phyloP scores from a whole-genome alignment of 1,140 invertebrate genomes.

The Plodia interpunctella region DNA sequence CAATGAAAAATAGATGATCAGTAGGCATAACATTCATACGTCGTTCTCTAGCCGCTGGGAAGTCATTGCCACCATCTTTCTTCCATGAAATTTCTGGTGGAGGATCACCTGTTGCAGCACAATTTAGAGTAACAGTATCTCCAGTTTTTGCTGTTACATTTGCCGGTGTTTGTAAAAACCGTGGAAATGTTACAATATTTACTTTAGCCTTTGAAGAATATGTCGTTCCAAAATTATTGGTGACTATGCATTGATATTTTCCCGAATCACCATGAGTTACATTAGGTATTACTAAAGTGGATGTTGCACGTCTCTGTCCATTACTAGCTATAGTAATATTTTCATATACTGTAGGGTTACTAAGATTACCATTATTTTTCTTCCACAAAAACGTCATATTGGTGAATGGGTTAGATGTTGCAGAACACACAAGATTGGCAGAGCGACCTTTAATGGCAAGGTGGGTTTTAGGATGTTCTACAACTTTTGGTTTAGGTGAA shows the following conservation, averaged over 20 bases:
- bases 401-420: slow-evolving; percentile 78
- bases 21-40: slow-evolving; percentile 94
- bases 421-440: slow-evolving; percentile 88
- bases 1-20: slow-evolving; percentile 95
- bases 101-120: slow-evolving; percentile 93
- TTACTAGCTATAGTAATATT: slow-evolving; percentile 62
- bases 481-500: slow-evolving; percentile 90
- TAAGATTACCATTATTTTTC: slow-evolving; percentile 89
- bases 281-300: slow-evolving; percentile 83
- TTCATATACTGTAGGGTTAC: slow-evolving; percentile 64
- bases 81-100: slow-evolving; percentile 93
- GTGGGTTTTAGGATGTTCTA: slow-evolving; percentile 87
- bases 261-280: slow-evolving; percentile 88
- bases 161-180: slow-evolving; percentile 89
- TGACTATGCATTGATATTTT: slow-evolving; percentile 94
- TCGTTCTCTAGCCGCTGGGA: slow-evolving; percentile 95
- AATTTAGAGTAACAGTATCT: slow-evolving; percentile 91
- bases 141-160: slow-evolving; percentile 92
- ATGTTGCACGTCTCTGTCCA: slow-evolving; percentile 80
- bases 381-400: slow-evolving; percentile 91
- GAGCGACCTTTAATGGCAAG: slow-evolving; percentile 91
- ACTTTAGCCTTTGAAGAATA: slow-evolving; percentile 93
- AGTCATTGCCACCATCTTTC: slow-evolving; percentile 96
- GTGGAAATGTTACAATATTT: slow-evolving; percentile 91
- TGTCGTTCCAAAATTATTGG: slow-evolving; percentile 92